Evolutionary conservation across 2,113 vertebrate species (phyloP).

Genomic region (Takifugu bimaculatus): DNA sequence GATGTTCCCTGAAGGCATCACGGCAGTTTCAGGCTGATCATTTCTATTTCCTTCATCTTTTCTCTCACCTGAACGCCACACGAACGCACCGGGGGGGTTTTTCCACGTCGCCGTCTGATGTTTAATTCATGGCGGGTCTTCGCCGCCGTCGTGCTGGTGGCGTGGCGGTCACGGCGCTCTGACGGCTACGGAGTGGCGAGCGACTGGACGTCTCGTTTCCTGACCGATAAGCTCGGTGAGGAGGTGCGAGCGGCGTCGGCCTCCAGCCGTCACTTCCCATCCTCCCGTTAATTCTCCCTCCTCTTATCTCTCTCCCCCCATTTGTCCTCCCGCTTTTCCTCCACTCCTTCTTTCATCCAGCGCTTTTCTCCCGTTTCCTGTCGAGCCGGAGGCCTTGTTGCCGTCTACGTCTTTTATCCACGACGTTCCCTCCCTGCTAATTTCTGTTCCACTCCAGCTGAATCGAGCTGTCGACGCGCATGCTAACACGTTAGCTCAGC

Average conservation of each 20-base stretch:
- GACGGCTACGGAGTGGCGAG: constrained; percentile 37
- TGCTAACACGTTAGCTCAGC: no score
- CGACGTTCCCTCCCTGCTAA: no score
- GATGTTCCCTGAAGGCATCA: neutral
- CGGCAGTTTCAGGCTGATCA: no score
- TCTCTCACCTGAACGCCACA: constrained; percentile 11
- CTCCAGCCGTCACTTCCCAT: constrained; percentile 55
- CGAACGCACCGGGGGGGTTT: neutral
- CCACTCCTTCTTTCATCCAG: constrained; percentile 12
- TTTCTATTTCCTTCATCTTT: neutral
- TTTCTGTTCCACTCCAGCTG: no score
- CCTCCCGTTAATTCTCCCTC: constrained; percentile 46
- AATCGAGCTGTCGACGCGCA: no score
- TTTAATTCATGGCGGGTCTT: constrained; percentile 51
- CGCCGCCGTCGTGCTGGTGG: constrained; percentile 24
- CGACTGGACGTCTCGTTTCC: constrained; percentile 50
- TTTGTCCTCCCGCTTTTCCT: constrained; percentile 39
- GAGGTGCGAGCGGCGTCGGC: constrained; percentile 17
- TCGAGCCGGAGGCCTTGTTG: no score
- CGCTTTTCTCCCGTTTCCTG: no score
- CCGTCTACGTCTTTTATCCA: no score
- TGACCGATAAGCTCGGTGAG: constrained; percentile 49
- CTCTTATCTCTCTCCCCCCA: constrained; percentile 40
- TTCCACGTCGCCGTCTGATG: constrained; percentile 7
- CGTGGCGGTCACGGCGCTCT: constrained; percentile 10